These are phyloP conservation scores for Tangara arthus DNA, from an alignment of 2,797 vertebrate genomes.

Conservation along the genomic window DNA sequence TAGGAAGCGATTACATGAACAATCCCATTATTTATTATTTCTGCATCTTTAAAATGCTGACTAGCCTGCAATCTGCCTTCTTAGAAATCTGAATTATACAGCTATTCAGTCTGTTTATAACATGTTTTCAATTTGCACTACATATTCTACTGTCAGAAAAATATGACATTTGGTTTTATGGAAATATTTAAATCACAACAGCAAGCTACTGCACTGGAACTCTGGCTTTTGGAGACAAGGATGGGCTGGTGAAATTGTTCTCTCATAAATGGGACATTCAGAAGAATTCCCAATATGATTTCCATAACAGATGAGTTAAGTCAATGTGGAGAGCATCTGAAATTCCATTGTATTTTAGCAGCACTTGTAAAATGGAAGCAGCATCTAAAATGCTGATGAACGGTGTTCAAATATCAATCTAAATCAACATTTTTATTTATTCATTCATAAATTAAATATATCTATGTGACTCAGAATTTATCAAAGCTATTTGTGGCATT, in stretches of 20 bases:
- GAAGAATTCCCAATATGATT: slow-evolving; percentile 14
- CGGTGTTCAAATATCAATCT: background rate
- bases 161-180: slow-evolving; percentile 47
- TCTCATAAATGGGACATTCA: background rate
- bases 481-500: background rate
- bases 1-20: background rate
- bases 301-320: background rate
- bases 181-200: slow-evolving; percentile 60
- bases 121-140: slow-evolving; percentile 62
- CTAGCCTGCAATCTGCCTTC: slow-evolving; percentile 18
- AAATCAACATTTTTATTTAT: background rate
- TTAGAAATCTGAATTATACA: slow-evolving; percentile 49
- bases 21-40: slow-evolving; percentile 51
- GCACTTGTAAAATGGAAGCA: background rate
- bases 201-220: slow-evolving; percentile 6
- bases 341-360: slow-evolving; percentile 11
- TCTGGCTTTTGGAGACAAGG: slow-evolving; percentile 13
- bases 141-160: slow-evolving; percentile 63
- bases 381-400: background rate
- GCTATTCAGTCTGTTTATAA: slow-evolving; percentile 41
- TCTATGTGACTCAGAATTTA: background rate
- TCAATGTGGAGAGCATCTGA: background rate
- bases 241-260: slow-evolving; percentile 7
- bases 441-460: background rate
- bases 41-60: slow-evolving; percentile 49